A percentile compares a stretch with the other conserved stretches of the same genome.
Evolutionary conservation across 2,888 invertebrate genomes (phyloP).

Genomic region (Microdon myrmicae): DNA sequence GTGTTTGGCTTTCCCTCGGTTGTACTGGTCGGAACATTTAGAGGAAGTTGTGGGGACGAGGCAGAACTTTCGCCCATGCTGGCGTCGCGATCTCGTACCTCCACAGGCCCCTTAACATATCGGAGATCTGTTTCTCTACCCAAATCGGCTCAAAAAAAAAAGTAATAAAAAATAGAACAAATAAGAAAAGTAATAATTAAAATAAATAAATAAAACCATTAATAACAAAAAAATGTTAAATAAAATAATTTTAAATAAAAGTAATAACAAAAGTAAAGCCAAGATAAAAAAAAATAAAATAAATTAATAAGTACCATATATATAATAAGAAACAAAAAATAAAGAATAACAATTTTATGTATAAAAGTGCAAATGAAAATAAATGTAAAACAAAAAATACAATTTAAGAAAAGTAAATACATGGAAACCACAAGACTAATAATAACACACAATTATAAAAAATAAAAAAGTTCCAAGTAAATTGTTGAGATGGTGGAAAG

Average conservation of each 20-base stretch:
- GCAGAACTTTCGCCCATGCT: too few relatives aligned
- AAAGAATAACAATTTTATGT: background rate
- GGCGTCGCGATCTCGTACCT: too few relatives aligned
- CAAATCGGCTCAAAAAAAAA: too few relatives aligned
- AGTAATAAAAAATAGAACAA: too few relatives aligned
- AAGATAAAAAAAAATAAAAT: background rate
- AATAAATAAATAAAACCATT: too few relatives aligned
- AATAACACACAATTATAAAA: background rate
- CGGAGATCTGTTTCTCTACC: too few relatives aligned
- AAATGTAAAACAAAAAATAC: slow-evolving; percentile 1
- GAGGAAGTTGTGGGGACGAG: too few relatives aligned
- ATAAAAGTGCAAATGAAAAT: slow-evolving; percentile 2
- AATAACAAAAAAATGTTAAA: too few relatives aligned
- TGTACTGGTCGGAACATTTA: too few relatives aligned
- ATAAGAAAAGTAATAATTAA: too few relatives aligned
- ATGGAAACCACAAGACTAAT: background rate
- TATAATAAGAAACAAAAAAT: background rate
- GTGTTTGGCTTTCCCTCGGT: too few relatives aligned
- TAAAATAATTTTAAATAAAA: slow-evolving; percentile 1
- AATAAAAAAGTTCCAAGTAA: slow-evolving; percentile 1
- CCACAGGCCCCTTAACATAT: too few relatives aligned
- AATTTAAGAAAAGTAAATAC: background rate
- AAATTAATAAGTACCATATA: background rate
- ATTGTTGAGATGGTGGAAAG: background rate
- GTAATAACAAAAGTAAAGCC: background rate